These are phyloP conservation scores for Drosophila eohydei DNA, from an alignment of 2,888 invertebrate genomes.

Conservation along the genomic window DNA sequence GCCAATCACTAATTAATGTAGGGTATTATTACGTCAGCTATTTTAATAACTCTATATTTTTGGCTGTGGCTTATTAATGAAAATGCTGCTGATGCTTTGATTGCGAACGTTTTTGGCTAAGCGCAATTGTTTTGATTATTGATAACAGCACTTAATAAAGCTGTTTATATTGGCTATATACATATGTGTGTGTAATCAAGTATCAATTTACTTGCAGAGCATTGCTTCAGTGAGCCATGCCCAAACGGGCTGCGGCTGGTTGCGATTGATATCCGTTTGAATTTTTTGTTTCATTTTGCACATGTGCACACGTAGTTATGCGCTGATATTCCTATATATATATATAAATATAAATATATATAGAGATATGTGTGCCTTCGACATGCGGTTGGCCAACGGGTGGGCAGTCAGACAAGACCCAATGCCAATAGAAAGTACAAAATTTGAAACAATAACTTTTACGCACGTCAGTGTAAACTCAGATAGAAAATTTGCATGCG, in stretches of 20 bases:
- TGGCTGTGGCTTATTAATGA: not conserved
- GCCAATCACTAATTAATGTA: not conserved
- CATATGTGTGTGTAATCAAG: not conserved
- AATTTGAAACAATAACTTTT: slow-evolving; percentile 78
- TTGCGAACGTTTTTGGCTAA: not conserved
- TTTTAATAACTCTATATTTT: not conserved
- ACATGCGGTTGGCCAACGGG: slow-evolving; percentile 32
- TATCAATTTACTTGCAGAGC: not conserved
- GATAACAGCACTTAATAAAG: not conserved
- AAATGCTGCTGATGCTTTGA: not conserved
- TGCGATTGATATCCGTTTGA: slow-evolving; percentile 36
- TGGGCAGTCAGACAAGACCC: slow-evolving; percentile 29
- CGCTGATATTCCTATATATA: not conserved
- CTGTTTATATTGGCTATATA: not conserved
- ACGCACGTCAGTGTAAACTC: slow-evolving; percentile 76
- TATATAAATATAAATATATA: not conserved
- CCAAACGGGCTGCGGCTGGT: not conserved
- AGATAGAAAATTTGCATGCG: slow-evolving; percentile 70
- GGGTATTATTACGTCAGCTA: not conserved
- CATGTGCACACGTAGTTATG: slow-evolving; percentile 5
- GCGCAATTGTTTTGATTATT: not conserved
- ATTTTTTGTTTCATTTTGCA: slow-evolving; percentile 24
- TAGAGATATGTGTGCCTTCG: slow-evolving; percentile 6
- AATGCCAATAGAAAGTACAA: slow-evolving; percentile 66
- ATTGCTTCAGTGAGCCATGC: slow-evolving; percentile 4